A percentile compares a stretch with the other conserved stretches of the same genome.
phyloP scores from a whole-genome alignment of 2,797 vertebrate genomes.

The Bradypodion ventrale region DNA sequence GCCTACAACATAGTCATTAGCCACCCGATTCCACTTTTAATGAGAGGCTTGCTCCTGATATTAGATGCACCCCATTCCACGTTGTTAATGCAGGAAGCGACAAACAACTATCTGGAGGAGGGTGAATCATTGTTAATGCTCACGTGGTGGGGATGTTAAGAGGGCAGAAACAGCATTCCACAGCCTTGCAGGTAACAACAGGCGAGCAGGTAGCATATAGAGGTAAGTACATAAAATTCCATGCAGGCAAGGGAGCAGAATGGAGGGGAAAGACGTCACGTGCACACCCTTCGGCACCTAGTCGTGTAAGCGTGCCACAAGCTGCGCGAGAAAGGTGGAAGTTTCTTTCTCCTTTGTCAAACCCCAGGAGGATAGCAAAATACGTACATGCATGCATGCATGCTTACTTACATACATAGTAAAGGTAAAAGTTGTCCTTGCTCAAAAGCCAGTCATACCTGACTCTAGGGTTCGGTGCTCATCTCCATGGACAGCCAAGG shows the following conservation, averaged over 20 bases:
- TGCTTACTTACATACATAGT: no score
- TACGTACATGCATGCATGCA: no score
- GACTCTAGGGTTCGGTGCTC: no score
- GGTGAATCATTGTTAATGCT: background rate
- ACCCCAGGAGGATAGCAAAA: background rate
- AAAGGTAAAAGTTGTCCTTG: no score
- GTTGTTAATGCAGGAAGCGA: background rate
- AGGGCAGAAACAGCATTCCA: background rate
- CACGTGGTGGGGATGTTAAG: background rate
- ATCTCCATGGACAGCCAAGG: no score
- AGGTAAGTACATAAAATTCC: background rate
- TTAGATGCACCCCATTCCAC: background rate
- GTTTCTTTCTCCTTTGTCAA: background rate
- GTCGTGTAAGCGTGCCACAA: background rate
- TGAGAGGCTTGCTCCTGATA: background rate
- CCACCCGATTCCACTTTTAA: background rate
- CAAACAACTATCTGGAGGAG: background rate
- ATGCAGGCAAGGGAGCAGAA: background rate
- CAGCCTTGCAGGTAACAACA: background rate
- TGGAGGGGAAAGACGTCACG: background rate
- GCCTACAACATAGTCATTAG: background rate
- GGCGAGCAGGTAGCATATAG: background rate
- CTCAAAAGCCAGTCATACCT: no score
- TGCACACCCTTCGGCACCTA: background rate
- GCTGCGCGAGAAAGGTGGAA: background rate